A percentile compares a stretch with the other conserved stretches of the same genome.
Evolutionary conservation across 2,797 vertebrate species (phyloP).

Genomic region (Distichodus sexfasciatus): DNA sequence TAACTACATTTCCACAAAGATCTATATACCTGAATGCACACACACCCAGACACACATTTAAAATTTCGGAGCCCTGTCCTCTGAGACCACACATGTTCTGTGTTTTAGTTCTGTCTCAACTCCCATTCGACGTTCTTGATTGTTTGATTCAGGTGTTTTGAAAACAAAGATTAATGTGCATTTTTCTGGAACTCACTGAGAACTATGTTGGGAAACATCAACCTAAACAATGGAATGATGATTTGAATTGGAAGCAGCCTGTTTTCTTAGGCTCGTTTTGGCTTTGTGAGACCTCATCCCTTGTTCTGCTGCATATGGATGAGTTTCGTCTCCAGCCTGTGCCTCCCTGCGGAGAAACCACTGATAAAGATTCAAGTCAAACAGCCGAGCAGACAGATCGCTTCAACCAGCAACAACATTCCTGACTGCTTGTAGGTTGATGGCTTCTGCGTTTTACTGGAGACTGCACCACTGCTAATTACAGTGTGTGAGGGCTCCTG

Average conservation of each 20-base stretch:
- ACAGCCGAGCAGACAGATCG: background rate
- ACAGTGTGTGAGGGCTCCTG: background rate
- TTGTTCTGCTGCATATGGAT: conserved; percentile 33
- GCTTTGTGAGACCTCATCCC: conserved; percentile 17
- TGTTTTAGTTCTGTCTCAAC: too few relatives aligned
- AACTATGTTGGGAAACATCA: too few relatives aligned
- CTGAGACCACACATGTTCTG: too few relatives aligned
- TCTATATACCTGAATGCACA: too few relatives aligned
- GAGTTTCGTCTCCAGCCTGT: background rate
- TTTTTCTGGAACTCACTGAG: too few relatives aligned
- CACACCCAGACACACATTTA: too few relatives aligned
- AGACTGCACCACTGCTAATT: conserved; percentile 14
- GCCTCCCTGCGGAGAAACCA: conserved; percentile 10
- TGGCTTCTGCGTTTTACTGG: background rate
- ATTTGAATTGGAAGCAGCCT: conserved; percentile 38
- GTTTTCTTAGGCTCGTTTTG: conserved; percentile 30
- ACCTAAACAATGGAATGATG: conserved; percentile 30
- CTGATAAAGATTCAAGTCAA: background rate
- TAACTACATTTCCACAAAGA: too few relatives aligned
- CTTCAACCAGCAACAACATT: conserved; percentile 28
- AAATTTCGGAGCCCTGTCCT: too few relatives aligned
- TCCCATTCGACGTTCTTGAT: too few relatives aligned
- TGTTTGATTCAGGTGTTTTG: too few relatives aligned
- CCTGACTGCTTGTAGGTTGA: conserved; percentile 9
- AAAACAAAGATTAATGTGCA: too few relatives aligned